A percentile compares a stretch with the other conserved stretches of the same genome.
Evolutionary conservation across 2,113 vertebrate genomes (phyloP).

Genomic region (Pristiophorus japonicus): DNA sequence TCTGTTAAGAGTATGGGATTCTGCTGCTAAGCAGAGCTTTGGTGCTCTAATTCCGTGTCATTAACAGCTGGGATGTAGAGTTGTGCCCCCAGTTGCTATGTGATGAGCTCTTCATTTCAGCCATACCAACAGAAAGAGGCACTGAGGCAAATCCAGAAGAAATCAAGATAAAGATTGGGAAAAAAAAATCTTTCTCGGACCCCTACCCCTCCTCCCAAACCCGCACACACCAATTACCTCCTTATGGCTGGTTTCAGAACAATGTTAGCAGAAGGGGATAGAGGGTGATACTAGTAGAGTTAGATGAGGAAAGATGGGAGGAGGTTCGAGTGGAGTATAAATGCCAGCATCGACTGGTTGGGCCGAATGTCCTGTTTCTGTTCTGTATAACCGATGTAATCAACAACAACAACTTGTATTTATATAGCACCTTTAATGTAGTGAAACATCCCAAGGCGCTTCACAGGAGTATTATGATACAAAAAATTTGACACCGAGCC

Average conservation of each 20-base stretch:
- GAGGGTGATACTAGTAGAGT: no score
- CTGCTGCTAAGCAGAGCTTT: background rate
- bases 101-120: background rate
- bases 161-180: background rate
- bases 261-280: background rate
- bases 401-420: no score
- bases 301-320: no score
- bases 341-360: no score
- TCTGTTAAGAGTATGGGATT: background rate
- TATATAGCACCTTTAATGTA: no score
- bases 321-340: no score
- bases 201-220: background rate
- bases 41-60: background rate
- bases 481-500: no score
- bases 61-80: background rate
- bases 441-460: no score
- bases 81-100: background rate
- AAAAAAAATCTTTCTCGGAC: background rate
- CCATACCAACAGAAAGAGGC: background rate
- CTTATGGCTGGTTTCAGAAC: background rate
- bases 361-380: no score
- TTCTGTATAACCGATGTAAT: background rate
- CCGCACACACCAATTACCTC: background rate
- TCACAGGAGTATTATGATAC: no score
- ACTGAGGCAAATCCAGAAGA: background rate